Percentiles rank a stretch among this genome's conserved stretches.
Evolutionary conservation across 1,140 invertebrate genomes (phyloP).

Genomic region (Rhagoletis zephyria): DNA sequence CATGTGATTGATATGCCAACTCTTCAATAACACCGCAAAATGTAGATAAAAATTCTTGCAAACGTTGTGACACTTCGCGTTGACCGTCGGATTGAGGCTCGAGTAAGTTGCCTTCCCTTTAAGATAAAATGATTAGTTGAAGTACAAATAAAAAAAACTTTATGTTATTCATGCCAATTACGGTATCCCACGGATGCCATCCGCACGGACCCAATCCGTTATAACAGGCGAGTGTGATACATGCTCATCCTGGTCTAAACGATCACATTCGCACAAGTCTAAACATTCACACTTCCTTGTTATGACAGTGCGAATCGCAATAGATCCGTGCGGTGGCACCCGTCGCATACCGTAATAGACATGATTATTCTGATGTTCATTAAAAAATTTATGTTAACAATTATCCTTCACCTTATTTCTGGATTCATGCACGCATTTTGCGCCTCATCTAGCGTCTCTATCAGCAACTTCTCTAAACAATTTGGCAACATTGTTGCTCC

Average conservation of each 20-base stretch:
- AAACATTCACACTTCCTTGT: no score
- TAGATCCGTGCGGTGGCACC: no score
- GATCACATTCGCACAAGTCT: no score
- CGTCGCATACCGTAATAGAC: no score
- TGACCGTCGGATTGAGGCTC: constrained; percentile 77
- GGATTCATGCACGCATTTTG: constrained; percentile 87
- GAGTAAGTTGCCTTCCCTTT: constrained; percentile 78
- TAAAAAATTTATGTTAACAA: neutral
- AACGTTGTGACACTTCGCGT: constrained; percentile 79
- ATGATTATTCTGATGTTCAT: no score
- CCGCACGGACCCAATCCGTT: no score
- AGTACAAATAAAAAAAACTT: no score
- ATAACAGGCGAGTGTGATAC: no score
- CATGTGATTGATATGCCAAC: constrained; percentile 79
- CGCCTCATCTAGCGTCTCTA: constrained; percentile 87
- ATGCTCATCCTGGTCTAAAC: no score
- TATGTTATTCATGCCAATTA: no score
- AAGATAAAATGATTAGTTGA: neutral
- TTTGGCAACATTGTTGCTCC: constrained; percentile 80
- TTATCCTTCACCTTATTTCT: constrained; percentile 76
- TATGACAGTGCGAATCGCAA: no score
- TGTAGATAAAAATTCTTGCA: constrained; percentile 82
- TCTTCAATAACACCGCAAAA: constrained; percentile 80
- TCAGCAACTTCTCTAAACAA: constrained; percentile 86
- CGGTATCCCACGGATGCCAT: no score